Percentiles rank a stretch among this genome's conserved stretches.
Conservation (phyloP, 2,888 invertebrate species). For the Tenthredo mesomela region DNA sequence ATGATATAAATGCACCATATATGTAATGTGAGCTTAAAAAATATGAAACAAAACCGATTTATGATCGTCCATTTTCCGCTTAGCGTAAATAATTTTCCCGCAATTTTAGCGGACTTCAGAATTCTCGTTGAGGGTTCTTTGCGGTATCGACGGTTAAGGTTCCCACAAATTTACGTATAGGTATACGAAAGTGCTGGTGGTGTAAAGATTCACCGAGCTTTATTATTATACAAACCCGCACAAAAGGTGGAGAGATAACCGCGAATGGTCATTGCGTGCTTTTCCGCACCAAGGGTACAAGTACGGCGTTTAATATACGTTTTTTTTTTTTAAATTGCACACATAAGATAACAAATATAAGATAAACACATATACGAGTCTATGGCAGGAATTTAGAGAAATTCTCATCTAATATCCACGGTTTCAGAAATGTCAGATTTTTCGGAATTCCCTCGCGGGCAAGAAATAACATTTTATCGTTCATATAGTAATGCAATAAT, state of each 20-base stretch:
- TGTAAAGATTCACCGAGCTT: neutral
- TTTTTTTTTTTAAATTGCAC: neutral
- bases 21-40: too few relatives aligned
- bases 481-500: too few relatives aligned
- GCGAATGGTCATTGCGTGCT: neutral
- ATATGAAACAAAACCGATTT: too few relatives aligned
- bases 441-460: too few relatives aligned
- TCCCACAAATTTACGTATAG: neutral
- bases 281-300: neutral
- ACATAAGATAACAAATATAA: neutral
- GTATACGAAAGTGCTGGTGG: neutral
- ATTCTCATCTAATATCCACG: neutral
- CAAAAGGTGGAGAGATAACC: constrained; percentile 7
- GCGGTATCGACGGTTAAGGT: neutral
- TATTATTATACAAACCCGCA: neutral
- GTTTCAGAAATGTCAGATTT: neutral
- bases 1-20: too few relatives aligned
- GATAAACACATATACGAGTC: too few relatives aligned
- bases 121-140: neutral
- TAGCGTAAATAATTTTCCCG: neutral
- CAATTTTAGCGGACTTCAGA: neutral
- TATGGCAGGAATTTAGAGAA: neutral
- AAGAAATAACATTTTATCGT: too few relatives aligned
- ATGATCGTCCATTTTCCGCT: neutral
- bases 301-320: neutral